Conservation (phyloP, 2,797 vertebrate genomes). For the Luscinia luscinia region DNA sequence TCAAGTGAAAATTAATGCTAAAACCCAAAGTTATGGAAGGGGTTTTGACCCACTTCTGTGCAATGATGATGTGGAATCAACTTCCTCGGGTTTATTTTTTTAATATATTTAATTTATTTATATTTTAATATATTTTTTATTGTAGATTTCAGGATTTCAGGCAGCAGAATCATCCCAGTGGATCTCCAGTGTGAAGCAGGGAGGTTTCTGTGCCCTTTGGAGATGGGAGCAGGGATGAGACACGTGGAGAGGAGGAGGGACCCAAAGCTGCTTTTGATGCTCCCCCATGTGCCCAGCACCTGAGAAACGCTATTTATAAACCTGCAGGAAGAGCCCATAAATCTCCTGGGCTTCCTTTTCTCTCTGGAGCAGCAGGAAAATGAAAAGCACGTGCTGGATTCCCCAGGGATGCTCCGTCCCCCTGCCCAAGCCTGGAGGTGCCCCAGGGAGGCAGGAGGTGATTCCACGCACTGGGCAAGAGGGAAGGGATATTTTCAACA, state of each 20-base stretch:
- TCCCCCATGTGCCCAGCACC: constrained; percentile 86
- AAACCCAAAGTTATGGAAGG: neutral
- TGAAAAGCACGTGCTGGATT: constrained; percentile 78
- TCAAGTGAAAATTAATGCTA: neutral
- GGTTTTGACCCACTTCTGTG: neutral
- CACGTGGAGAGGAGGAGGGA: constrained; percentile 81
- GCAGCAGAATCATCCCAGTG: constrained; percentile 36
- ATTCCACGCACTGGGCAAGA: neutral
- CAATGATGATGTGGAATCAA: neutral
- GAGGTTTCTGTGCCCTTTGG: constrained; percentile 62
- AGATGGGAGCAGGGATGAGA: constrained; percentile 81
- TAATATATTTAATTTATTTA: neutral
- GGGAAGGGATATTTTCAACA: neutral
- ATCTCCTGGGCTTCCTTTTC: constrained; percentile 76
- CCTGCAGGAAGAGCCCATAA: constrained; percentile 81
- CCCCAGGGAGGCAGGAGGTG: neutral
- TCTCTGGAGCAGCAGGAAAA: constrained; percentile 82
- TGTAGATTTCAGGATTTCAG: neutral
- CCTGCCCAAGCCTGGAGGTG: constrained; percentile 11
- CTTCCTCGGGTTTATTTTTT: neutral
- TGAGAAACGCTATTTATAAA: constrained; percentile 86
- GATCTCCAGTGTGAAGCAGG: constrained; percentile 65
- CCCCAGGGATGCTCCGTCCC: constrained; percentile 51
- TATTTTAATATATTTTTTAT: no score
- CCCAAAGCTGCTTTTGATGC: constrained; percentile 82